Evolutionary conservation across 1,140 invertebrate genomes (phyloP).

Genomic region (Drosophila nasuta): DNA sequence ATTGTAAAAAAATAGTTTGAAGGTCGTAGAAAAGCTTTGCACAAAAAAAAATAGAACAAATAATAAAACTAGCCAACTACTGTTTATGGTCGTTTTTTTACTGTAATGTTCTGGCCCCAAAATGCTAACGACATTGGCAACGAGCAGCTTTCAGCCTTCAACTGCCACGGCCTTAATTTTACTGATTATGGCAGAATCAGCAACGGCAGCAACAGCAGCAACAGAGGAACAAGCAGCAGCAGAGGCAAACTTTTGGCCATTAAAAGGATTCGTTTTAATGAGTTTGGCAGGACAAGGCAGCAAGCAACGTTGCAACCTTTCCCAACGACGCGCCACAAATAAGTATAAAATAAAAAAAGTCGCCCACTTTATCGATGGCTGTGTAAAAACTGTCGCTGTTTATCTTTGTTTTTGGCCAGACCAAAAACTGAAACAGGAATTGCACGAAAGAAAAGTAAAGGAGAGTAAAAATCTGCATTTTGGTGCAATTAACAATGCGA

Average conservation of each 20-base stretch:
- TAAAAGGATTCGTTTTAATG: slow-evolving; percentile 83
- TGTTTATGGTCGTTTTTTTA: slow-evolving; percentile 43
- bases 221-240: slow-evolving; percentile 23
- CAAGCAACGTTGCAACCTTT: slow-evolving; percentile 8
- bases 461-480: slow-evolving; percentile 64
- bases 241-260: slow-evolving; percentile 76
- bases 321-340: not conserved
- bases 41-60: not conserved
- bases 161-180: slow-evolving; percentile 77
- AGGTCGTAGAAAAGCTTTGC: slow-evolving; percentile 20
- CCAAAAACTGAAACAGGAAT: slow-evolving; percentile 21
- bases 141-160: slow-evolving; percentile 44
- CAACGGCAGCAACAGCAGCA: slow-evolving; percentile 36
- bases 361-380: slow-evolving; percentile 44
- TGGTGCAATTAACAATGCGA: slow-evolving; percentile 74
- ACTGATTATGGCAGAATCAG: slow-evolving; percentile 76
- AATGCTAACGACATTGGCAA: slow-evolving; percentile 74
- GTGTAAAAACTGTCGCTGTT: slow-evolving; percentile 74
- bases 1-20: slow-evolving; percentile 5
- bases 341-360: not conserved
- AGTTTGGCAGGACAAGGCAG: slow-evolving; percentile 66
- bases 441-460: slow-evolving; percentile 3
- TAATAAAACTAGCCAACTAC: slow-evolving; percentile 21
- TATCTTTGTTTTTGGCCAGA: slow-evolving; percentile 56
- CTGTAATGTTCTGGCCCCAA: slow-evolving; percentile 43